Conservation (phyloP, 2,888 invertebrate genomes). For the Boloria euphrosyne region DNA sequence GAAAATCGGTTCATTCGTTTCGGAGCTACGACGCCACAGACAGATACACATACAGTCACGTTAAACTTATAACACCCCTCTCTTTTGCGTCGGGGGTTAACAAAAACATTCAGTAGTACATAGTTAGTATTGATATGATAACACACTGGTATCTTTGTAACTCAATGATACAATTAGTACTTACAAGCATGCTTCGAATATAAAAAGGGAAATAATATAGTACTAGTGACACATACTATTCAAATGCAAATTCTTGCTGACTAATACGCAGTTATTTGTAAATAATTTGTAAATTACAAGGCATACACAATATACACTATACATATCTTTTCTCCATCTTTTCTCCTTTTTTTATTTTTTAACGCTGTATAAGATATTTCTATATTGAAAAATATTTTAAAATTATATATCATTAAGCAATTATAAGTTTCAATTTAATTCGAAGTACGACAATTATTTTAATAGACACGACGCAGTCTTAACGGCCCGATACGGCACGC, state of each 20-base stretch:
- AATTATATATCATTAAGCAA: constrained; percentile 17
- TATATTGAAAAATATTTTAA: constrained; percentile 5
- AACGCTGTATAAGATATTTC: constrained; percentile 2
- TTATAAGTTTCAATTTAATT: constrained; percentile 11
- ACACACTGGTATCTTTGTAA: not conserved
- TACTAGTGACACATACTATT: constrained; percentile 9
- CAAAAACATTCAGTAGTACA: too few relatives aligned
- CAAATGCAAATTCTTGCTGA: constrained; percentile 11
- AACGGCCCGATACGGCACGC: constrained; percentile 39
- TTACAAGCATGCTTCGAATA: constrained; percentile 2
- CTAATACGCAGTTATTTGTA: constrained; percentile 15
- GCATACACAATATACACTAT: constrained; percentile 3
- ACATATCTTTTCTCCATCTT: not conserved
- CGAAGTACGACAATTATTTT: constrained; percentile 19
- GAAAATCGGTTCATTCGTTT: too few relatives aligned
- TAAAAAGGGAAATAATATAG: constrained; percentile 2
- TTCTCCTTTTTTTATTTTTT: not conserved
- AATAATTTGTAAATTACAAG: constrained; percentile 10
- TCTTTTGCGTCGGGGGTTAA: too few relatives aligned
- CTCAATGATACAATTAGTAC: not conserved
- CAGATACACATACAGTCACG: too few relatives aligned
- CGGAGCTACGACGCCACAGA: too few relatives aligned
- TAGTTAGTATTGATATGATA: not conserved
- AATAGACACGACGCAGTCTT: constrained; percentile 31
- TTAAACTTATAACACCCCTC: too few relatives aligned